Evolutionary conservation across 2,888 invertebrate genomes (phyloP), one percentile per base, ranked within the genome.

Genomic region (Peribatodes rhomboidaria): DNA sequence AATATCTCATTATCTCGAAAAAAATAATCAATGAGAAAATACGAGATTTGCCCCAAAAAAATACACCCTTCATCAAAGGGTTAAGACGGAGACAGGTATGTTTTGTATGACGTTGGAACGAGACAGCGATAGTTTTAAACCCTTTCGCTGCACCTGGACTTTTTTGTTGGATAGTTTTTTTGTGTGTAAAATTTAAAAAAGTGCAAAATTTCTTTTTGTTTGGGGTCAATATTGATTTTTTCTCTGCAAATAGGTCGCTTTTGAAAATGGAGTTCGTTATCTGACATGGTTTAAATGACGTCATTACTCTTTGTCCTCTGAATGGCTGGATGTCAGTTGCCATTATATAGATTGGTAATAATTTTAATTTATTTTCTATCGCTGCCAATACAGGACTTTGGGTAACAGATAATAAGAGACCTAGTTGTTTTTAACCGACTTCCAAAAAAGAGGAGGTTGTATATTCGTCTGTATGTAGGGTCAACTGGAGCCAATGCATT

Each of bases 221-320:
- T 75, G 70, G 82, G 86, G 85, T 92, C 91, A 93, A 93, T 91
- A 93, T 92, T 93, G 90, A 89, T 91, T 93, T 81, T 81, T 90
- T 88, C 81, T 83, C 80, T 77, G 77, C 80, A 84, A 84, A 84
- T 80, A 80, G 77, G 66, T 60, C 71, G 68, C 31, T 61, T 49
- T 27, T 64, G 61, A 88, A 87, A 89, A 93, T 90, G 70, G 70
- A 80, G 88, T 92, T 92, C 92, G 91, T 93, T 92, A 92, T 86
- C 85, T 85, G 72, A 73, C 64, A 73, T 71, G 67, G 76, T 77
- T 80, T 71, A 85, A 88, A 89, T 87, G 89, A 87, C 83, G 84
- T 81, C 82, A 87, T 92, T 87, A 88, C 79, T 83, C 79, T 80
- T 71, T 81, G 77, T 79, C 80, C 81, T 77, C 74, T 67, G 56